phyloP scores from a whole-genome alignment of 2,113 vertebrate species.

The Perognathus longimembris region DNA sequence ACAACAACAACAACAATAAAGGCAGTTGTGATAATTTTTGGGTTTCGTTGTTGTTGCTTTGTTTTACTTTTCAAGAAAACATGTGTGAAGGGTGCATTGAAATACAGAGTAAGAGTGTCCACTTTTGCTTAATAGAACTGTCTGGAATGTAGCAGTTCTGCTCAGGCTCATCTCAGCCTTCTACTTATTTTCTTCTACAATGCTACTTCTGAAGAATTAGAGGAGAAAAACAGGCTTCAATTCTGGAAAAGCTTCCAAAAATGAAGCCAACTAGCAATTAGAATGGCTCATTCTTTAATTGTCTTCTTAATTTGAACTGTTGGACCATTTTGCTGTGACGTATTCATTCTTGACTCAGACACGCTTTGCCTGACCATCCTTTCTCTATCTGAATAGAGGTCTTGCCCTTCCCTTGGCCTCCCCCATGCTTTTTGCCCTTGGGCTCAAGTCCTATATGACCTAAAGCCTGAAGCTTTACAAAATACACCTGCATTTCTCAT shows the following conservation, averaged over 20 bases:
- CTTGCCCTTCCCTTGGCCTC: background rate
- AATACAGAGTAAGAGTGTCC: background rate
- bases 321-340: background rate
- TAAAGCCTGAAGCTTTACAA: background rate
- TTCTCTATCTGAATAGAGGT: background rate
- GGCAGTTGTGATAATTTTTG: background rate
- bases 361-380: background rate
- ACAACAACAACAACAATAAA: conserved; percentile 55
- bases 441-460: too few relatives aligned
- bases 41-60: conserved; percentile 11
- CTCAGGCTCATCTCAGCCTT: background rate
- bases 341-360: conserved; percentile 43
- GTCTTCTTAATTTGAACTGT: background rate
- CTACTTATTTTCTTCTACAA: background rate
- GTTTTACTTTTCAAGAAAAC: background rate
- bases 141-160: background rate
- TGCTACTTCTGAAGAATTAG: background rate
- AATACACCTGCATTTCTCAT: conserved; percentile 13
- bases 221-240: conserved; percentile 24
- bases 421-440: background rate
- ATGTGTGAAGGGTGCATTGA: background rate
- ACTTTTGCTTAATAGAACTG: background rate
- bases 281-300: conserved; percentile 25
- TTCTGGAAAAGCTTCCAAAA: conserved; percentile 9
- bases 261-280: conserved; percentile 11